A percentile compares a stretch with the other conserved stretches of the same genome.
phyloP scores from a whole-genome alignment of 2,797 vertebrate genomes.

The Neomorphus geoffroyi region DNA sequence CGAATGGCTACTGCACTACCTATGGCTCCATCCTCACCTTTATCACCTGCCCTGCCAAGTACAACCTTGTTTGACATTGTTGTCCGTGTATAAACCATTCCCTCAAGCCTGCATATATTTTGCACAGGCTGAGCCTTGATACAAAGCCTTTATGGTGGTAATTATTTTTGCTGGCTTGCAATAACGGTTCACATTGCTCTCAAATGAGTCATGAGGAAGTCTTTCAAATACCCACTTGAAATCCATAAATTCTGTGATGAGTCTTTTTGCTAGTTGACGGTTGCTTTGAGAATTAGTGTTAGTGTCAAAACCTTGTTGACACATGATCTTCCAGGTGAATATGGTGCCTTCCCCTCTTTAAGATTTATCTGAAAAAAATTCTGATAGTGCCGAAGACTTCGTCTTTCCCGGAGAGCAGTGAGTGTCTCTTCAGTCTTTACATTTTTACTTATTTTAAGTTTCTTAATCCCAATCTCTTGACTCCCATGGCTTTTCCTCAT shows the following conservation, averaged over 20 bases:
- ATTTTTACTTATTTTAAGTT: neutral
- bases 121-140: neutral
- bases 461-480: neutral
- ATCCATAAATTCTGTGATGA: neutral
- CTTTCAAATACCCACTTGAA: conserved; percentile 49
- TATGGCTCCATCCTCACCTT: neutral
- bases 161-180: conserved; percentile 46
- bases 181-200: neutral
- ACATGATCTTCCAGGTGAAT: neutral
- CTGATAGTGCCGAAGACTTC: neutral
- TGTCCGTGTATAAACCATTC: neutral
- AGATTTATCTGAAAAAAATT: neutral
- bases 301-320: conserved; percentile 26
- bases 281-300: neutral
- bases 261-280: neutral
- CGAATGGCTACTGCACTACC: neutral
- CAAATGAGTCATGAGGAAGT: conserved; percentile 38
- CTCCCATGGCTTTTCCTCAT: neutral
- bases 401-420: neutral
- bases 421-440: neutral
- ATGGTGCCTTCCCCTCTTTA: neutral
- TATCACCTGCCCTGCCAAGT: neutral
- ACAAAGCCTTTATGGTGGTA: conserved; percentile 7
- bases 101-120: neutral
- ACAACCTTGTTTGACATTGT: conserved; percentile 20